Evolutionary conservation across 1,140 invertebrate species (phyloP).

Genomic region (Parasteatoda tepidariorum): DNA sequence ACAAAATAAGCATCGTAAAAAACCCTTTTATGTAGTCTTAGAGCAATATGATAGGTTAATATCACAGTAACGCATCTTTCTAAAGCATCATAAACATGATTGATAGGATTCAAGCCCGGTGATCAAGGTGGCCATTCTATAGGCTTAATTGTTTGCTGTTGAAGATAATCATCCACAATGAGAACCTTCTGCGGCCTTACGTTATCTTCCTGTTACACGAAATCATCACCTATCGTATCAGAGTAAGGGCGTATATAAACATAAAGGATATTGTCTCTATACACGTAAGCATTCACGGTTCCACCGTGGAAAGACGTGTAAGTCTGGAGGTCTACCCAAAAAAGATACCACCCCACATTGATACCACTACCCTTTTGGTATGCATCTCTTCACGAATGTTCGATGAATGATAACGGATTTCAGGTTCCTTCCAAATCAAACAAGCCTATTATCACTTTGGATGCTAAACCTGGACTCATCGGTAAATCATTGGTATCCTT

Average conservation of each 20-base stretch:
- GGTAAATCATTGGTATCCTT: too few species aligned
- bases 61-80: too few species aligned
- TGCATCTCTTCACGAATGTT: background rate
- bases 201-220: background rate
- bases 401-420: constrained; percentile 8
- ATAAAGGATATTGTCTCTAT: constrained; percentile 12
- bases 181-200: background rate
- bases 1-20: too few species aligned
- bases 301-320: background rate
- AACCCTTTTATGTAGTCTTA: too few species aligned
- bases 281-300: background rate
- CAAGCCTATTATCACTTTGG: background rate
- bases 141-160: background rate
- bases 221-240: constrained; percentile 14
- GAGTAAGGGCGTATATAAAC: constrained; percentile 1
- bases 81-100: too few species aligned
- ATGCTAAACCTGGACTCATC: background rate
- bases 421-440: constrained; percentile 8
- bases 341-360: too few species aligned
- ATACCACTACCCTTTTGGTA: too few species aligned
- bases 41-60: too few species aligned
- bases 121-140: background rate
- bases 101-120: too few species aligned
- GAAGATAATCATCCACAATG: constrained; percentile 6
- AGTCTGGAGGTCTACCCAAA: background rate